These are phyloP conservation scores for Dynastes maya DNA, from an alignment of 2,888 invertebrate genomes.

Conservation along the genomic window DNA sequence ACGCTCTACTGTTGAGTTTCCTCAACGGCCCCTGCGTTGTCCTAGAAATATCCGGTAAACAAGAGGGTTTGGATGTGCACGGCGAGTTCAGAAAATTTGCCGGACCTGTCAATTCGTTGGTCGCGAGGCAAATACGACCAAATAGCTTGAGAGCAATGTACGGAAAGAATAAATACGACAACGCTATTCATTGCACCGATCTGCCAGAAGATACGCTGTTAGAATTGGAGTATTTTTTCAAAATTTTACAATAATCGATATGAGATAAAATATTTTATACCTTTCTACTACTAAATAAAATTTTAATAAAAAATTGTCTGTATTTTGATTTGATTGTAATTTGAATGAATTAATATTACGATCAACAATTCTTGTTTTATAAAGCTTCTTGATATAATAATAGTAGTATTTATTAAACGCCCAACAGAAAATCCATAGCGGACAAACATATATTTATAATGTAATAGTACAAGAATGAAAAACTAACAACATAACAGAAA, in stretches of 20 bases:
- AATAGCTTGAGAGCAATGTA: constrained; percentile 87
- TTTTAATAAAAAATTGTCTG: no score
- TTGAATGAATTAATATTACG: no score
- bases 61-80: constrained; percentile 74
- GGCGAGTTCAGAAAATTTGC: constrained; percentile 86
- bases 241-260: constrained; percentile 72
- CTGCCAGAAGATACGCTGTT: constrained; percentile 88
- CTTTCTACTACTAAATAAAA: constrained; percentile 7
- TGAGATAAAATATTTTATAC: background rate
- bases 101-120: constrained; percentile 94
- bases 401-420: no score
- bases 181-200: constrained; percentile 96
- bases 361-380: no score
- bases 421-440: no score
- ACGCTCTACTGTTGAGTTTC: constrained; percentile 89
- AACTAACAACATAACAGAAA: no score
- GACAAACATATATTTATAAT: no score
- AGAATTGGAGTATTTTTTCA: constrained; percentile 89
- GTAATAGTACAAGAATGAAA: no score
- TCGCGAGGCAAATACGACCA: constrained; percentile 88
- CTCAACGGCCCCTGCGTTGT: constrained; percentile 90
- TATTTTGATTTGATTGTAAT: no score
- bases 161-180: constrained; percentile 86
- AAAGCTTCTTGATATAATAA: no score
- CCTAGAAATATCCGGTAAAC: constrained; percentile 83